Percentiles rank a stretch among this genome's conserved stretches.
These are phyloP conservation scores for Poicephalus meyeri DNA, from an alignment of 2,113 vertebrate species.

Conservation along the genomic window DNA sequence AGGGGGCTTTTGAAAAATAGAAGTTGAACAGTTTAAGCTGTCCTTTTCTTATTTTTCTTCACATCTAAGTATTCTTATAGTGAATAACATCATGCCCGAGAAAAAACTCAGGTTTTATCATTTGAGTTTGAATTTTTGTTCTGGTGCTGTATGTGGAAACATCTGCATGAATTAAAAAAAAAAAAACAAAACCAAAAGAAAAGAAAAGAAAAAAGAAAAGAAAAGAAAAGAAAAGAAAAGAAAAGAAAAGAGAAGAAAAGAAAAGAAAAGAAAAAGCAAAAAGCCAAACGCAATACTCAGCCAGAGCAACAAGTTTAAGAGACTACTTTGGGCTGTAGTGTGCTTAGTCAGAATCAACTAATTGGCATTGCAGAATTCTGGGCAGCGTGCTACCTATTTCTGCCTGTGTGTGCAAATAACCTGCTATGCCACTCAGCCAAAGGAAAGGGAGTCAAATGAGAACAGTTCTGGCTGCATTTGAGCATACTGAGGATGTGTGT, in stretches of 20 bases:
- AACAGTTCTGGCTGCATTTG: not conserved
- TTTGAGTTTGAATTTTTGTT: not conserved
- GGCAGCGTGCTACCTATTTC: not conserved
- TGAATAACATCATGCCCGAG: not conserved
- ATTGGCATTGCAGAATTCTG: not conserved
- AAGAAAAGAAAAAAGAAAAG: not conserved
- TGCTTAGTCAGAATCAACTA: not conserved
- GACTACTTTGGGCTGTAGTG: not conserved
- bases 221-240: not conserved
- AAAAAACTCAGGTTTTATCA: not conserved
- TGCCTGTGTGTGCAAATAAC: not conserved
- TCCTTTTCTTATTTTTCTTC: not conserved
- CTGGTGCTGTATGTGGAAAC: not conserved
- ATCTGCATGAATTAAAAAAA: not conserved
- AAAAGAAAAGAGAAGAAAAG: not conserved
- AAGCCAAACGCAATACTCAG: not conserved
- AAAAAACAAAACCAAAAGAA: not conserved
- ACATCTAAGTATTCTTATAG: not conserved
- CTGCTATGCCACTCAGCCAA: not conserved
- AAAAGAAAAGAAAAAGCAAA: not conserved
- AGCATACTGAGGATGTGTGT: accelerated
- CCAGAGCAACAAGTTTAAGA: not conserved
- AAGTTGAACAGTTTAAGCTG: not conserved
- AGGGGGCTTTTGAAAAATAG: not conserved
- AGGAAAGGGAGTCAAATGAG: not conserved